Conservation (phyloP, 2,888 invertebrate genomes). For the Halocaridina rubra region DNA sequence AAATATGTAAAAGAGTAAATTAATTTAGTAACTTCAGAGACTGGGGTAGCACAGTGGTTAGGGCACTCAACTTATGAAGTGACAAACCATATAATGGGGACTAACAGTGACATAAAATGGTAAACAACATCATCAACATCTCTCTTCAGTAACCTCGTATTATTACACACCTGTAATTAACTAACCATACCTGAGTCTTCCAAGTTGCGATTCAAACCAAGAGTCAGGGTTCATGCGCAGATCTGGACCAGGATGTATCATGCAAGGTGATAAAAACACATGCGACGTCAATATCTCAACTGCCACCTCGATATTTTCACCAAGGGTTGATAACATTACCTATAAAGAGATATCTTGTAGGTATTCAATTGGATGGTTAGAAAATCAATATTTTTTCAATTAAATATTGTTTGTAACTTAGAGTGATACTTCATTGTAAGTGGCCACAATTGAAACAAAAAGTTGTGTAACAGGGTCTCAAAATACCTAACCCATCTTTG, state of each 20-base stretch:
- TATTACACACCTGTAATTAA: background rate
- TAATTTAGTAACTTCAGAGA: background rate
- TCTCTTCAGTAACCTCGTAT: background rate
- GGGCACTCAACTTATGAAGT: no score
- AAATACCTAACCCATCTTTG: no score
- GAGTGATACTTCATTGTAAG: no score
- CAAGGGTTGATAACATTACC: constrained; percentile 49
- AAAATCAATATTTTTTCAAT: no score
- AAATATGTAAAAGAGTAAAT: background rate
- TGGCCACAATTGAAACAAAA: no score
- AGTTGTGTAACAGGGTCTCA: no score
- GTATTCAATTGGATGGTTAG: no score
- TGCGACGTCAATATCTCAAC: constrained; percentile 54
- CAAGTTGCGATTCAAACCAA: constrained; percentile 52
- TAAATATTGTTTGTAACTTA: no score
- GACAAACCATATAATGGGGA: background rate
- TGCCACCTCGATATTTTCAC: constrained; percentile 47
- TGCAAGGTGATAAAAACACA: constrained; percentile 45
- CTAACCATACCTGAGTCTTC: constrained; percentile 39
- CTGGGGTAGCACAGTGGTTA: no score
- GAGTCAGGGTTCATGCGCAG: constrained; percentile 22
- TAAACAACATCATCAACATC: background rate
- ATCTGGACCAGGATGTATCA: constrained; percentile 43
- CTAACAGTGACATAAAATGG: no score
- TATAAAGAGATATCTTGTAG: background rate